Evolutionary conservation across 2,797 vertebrate species (phyloP).

Genomic region (Enteromius viviparus): DNA sequence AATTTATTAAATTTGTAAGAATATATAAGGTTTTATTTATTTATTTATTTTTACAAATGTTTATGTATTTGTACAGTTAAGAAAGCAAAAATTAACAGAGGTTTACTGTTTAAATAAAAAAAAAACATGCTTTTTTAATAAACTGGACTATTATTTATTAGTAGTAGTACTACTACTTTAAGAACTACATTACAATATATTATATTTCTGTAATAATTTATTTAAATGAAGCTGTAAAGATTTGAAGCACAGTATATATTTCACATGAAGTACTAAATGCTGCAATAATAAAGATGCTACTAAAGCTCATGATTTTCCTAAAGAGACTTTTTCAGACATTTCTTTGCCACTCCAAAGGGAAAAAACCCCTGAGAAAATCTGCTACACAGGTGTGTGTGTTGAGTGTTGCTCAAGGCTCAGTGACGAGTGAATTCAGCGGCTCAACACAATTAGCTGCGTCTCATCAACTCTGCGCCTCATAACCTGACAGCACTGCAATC

Average conservation of each 20-base stretch:
- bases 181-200: not conserved
- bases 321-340: not conserved
- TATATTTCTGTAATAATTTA: not conserved
- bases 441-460: slow-evolving; percentile 43
- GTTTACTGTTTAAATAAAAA: not conserved
- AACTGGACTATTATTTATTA: not conserved
- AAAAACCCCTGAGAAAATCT: not conserved
- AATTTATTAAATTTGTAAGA: not conserved
- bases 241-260: not conserved
- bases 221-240: not conserved
- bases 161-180: not conserved
- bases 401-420: not conserved
- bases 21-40: not conserved
- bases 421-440: slow-evolving; percentile 17
- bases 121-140: no score
- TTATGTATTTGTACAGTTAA: not conserved
- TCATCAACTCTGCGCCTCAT: slow-evolving; percentile 7
- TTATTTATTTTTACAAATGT: not conserved
- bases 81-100: not conserved
- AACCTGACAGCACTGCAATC: not conserved
- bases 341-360: not conserved
- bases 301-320: not conserved
- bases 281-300: not conserved
- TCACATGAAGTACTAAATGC: not conserved
- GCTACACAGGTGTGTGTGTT: not conserved